Percentiles rank a stretch among this genome's conserved stretches.
phyloP scores from a whole-genome alignment of 2,113 vertebrate species.

The Gallinago paraguaiae region DNA sequence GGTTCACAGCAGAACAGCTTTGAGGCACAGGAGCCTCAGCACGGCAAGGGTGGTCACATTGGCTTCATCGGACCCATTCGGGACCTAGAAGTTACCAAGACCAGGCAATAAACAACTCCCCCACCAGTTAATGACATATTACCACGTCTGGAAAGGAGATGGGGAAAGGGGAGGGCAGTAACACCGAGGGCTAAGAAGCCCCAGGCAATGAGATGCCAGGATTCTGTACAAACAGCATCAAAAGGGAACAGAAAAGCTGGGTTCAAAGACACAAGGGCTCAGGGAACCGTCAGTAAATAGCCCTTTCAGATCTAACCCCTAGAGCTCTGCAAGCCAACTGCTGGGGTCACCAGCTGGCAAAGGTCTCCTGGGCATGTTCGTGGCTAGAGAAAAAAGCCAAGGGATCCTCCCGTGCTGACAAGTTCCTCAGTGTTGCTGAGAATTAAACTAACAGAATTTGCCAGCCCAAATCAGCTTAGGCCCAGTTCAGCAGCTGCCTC shows the following conservation, averaged over 20 bases:
- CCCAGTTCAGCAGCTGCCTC: conserved; percentile 50
- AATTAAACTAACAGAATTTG: conserved; percentile 62
- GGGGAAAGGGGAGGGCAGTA: not conserved
- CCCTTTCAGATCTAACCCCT: not conserved
- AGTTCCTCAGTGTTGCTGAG: not conserved
- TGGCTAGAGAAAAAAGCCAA: not conserved
- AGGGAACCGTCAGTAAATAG: not conserved
- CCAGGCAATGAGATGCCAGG: not conserved
- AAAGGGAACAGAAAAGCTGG: not conserved
- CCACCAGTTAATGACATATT: not conserved
- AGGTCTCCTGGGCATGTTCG: not conserved
- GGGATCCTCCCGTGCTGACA: not conserved
- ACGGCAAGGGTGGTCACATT: not conserved
- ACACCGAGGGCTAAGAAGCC: not conserved
- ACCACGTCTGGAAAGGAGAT: not conserved
- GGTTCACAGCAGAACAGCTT: not conserved
- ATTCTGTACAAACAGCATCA: not conserved
- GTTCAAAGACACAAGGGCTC: not conserved
- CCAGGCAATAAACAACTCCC: not conserved
- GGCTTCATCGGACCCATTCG: not conserved
- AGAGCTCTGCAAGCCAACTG: not conserved
- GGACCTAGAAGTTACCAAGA: not conserved
- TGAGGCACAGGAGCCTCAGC: not conserved
- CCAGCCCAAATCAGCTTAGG: conserved; percentile 54
- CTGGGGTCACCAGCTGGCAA: not conserved